Conservation (phyloP, 2,797 vertebrate species). For the Vipera latastei region DNA sequence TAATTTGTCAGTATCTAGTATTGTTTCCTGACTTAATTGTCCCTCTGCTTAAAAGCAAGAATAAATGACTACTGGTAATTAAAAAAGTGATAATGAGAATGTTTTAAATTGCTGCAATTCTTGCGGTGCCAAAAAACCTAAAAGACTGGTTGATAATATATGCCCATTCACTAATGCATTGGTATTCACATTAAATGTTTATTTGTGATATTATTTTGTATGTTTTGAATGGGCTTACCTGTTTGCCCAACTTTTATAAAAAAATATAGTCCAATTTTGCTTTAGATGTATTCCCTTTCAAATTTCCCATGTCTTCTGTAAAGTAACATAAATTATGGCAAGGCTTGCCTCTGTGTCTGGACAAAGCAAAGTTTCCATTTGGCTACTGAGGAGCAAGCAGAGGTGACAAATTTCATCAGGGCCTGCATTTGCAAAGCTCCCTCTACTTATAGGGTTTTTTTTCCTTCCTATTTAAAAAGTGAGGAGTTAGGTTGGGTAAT, state of each 20-base stretch:
- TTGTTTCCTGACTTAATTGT: background rate
- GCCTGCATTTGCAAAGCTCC: background rate
- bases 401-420: background rate
- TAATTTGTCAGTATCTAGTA: background rate
- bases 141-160: background rate
- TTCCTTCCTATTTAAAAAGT: background rate
- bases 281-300: background rate
- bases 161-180: background rate
- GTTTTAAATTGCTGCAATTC: background rate
- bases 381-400: background rate
- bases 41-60: background rate
- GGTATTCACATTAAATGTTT: background rate
- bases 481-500: background rate
- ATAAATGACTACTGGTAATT: background rate
- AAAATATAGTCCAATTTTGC: background rate
- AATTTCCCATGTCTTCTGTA: background rate
- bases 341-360: background rate
- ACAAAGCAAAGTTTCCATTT: background rate
- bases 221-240: background rate
- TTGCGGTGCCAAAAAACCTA: background rate
- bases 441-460: background rate
- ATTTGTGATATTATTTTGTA: background rate
- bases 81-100: background rate
- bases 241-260: background rate
- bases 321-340: background rate